Conservation (phyloP, 2,888 invertebrate genomes). For the Hesperia comma region DNA sequence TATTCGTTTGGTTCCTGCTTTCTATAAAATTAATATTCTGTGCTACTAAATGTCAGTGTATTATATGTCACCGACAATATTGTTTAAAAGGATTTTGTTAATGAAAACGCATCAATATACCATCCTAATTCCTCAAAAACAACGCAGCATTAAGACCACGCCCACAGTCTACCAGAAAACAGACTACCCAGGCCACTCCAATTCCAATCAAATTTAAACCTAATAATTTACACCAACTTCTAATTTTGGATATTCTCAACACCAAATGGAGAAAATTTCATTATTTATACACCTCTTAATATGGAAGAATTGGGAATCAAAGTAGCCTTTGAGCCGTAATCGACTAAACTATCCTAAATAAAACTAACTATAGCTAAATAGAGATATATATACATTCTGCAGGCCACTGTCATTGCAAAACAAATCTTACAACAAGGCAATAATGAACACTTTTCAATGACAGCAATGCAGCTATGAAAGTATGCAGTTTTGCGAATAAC, state of each 20-base stretch:
- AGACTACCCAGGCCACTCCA: neutral
- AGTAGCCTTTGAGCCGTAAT: neutral
- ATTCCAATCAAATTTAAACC: neutral
- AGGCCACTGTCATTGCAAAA: neutral
- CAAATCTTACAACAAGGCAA: neutral
- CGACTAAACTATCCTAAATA: neutral
- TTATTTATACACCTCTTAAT: neutral
- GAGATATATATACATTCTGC: neutral
- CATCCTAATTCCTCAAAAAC: too few relatives aligned
- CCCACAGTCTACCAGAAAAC: too few relatives aligned
- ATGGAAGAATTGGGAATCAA: neutral
- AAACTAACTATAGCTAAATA: neutral
- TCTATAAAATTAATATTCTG: too few relatives aligned
- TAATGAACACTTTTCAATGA: conserved; percentile 5
- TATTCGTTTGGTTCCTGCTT: too few relatives aligned
- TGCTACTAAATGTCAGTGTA: too few relatives aligned
- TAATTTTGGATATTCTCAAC: conserved; percentile 1
- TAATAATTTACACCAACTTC: neutral
- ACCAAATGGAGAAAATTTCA: neutral
- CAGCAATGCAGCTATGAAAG: neutral
- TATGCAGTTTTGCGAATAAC: neutral
- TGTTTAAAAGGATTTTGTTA: too few relatives aligned
- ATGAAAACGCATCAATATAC: too few relatives aligned
- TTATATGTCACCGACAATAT: too few relatives aligned
- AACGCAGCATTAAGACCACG: too few relatives aligned